Conservation (phyloP, 2,888 invertebrate species). For the Scaptomyza tumidula region DNA sequence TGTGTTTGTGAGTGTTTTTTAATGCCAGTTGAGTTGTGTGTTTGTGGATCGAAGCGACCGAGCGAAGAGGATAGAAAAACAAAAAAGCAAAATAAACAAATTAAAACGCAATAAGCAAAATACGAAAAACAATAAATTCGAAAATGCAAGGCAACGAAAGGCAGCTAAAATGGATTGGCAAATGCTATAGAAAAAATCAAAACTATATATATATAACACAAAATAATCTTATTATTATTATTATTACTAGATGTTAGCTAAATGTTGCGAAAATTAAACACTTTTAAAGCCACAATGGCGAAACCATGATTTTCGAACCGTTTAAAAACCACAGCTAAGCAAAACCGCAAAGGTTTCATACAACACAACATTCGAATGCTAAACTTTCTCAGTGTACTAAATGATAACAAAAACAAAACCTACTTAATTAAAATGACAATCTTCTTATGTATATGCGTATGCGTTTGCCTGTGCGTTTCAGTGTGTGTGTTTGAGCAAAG, state of each 20-base stretch:
- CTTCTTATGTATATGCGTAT: conserved; percentile 40
- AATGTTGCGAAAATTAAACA: conserved; percentile 45
- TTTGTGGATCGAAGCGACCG: conserved; percentile 18
- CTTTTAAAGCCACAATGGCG: conserved; percentile 24
- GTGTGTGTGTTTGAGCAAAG: conserved; percentile 11
- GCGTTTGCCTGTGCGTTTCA: conserved; percentile 22
- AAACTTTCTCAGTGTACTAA: conserved; percentile 49
- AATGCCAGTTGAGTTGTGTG: conserved; percentile 49
- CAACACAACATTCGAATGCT: conserved; percentile 16
- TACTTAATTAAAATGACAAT: conserved; percentile 66
- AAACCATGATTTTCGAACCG: conserved; percentile 29
- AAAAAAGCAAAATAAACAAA: conserved; percentile 10
- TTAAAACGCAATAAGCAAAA: conserved; percentile 37
- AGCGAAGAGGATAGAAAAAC: conserved; percentile 4
- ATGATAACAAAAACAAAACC: conserved; percentile 10
- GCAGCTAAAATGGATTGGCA: conserved; percentile 18
- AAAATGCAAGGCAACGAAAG: conserved; percentile 56
- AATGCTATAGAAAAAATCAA: conserved; percentile 12
- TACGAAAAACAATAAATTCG: conserved; percentile 56
- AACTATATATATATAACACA: conserved; percentile 8
- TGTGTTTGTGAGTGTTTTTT: conserved; percentile 52
- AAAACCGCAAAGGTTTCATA: conserved; percentile 63
- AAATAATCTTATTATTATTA: conserved; percentile 5
- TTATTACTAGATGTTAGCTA: conserved; percentile 40
- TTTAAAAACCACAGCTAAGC: conserved; percentile 26